These are phyloP conservation scores for Homarus gammarus DNA, from an alignment of 2,888 invertebrate genomes.

Conservation along the genomic window DNA sequence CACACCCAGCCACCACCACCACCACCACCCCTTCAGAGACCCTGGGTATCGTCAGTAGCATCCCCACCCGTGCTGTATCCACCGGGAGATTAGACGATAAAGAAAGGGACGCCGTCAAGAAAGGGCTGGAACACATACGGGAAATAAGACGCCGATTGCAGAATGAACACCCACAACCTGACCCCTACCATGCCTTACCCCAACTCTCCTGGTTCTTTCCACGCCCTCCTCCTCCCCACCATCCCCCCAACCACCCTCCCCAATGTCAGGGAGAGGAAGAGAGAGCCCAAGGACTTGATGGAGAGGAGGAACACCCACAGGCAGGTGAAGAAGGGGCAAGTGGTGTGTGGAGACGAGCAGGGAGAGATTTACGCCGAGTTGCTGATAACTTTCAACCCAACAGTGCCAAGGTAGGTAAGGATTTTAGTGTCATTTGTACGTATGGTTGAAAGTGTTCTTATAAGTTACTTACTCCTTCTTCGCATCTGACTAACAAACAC, in stretches of 20 bases:
- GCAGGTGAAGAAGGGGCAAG: too few relatives aligned
- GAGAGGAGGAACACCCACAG: background rate
- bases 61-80: background rate
- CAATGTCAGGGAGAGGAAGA: background rate
- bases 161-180: background rate
- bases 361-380: constrained; percentile 31
- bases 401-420: constrained; percentile 43
- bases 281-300: background rate
- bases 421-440: too few relatives aligned
- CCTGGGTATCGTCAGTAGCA: background rate
- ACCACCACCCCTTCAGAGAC: background rate
- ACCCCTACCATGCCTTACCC: constrained; percentile 20
- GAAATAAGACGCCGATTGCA: constrained; percentile 26
- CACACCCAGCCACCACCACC: background rate
- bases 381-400: constrained; percentile 45
- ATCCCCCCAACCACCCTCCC: background rate
- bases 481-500: too few relatives aligned
- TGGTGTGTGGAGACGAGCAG: constrained; percentile 26
- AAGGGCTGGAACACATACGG: constrained; percentile 40
- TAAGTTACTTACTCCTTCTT: too few relatives aligned
- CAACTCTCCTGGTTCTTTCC: constrained; percentile 44
- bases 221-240: background rate
- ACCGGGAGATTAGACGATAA: background rate
- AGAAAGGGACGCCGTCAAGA: background rate
- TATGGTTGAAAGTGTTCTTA: too few relatives aligned